Conservation (phyloP, 2,113 vertebrate genomes). For the Rutilus rutilus region DNA sequence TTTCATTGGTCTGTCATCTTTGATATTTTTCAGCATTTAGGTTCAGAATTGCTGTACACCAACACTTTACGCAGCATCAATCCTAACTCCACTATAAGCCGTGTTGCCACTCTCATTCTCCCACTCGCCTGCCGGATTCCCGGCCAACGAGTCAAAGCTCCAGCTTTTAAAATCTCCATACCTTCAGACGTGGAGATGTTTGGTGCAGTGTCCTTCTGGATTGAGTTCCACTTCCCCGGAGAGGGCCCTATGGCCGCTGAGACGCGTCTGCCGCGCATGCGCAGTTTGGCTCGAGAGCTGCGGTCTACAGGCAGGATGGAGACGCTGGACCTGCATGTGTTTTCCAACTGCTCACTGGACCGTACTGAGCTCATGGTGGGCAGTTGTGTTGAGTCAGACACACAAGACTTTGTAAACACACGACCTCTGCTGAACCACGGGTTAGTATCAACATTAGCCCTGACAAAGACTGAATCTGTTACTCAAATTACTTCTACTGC, state of each 20-base stretch:
- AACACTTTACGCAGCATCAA: constrained; percentile 68
- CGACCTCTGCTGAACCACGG: constrained; percentile 55
- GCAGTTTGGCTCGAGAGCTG: background rate
- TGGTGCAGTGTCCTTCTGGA: constrained; percentile 46
- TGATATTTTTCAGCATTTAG: constrained; percentile 61
- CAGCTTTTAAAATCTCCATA: background rate
- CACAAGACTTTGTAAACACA: constrained; percentile 51
- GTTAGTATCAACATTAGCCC: constrained; percentile 60
- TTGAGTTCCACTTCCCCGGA: constrained; percentile 64
- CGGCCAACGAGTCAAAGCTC: constrained; percentile 19
- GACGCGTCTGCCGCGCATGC: background rate
- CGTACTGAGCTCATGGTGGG: constrained; percentile 64
- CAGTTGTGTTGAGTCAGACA: constrained; percentile 60
- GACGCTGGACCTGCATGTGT: constrained; percentile 65
- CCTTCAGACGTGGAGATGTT: constrained; percentile 62
- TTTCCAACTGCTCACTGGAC: constrained; percentile 55
- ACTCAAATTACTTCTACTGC: background rate
- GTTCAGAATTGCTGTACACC: constrained; percentile 71
- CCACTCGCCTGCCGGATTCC: constrained; percentile 71
- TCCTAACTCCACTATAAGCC: constrained; percentile 58
- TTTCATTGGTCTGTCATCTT: background rate
- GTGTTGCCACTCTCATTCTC: constrained; percentile 62
- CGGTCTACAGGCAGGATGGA: background rate
- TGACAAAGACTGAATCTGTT: background rate
- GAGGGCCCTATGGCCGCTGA: constrained; percentile 51